phyloP scores from a whole-genome alignment of 2,797 vertebrate species.

The Brachyrhaphis roseni region DNA sequence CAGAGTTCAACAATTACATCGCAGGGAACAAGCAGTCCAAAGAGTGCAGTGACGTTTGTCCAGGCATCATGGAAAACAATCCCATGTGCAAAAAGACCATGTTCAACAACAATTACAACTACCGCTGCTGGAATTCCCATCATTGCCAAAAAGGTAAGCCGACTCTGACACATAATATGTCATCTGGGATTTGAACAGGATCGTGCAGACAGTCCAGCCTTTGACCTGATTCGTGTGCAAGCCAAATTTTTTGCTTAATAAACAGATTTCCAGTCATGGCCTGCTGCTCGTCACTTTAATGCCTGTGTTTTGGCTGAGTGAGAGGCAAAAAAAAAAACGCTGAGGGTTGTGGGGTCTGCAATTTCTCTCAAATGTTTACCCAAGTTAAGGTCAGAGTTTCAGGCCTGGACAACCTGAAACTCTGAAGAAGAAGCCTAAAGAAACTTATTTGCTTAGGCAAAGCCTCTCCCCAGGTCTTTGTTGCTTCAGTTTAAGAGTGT shows the following conservation, averaged over 20 bases:
- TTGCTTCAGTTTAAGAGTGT: constrained; percentile 8
- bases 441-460: constrained; percentile 3
- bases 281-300: constrained; percentile 25
- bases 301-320: constrained; percentile 27
- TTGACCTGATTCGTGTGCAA: constrained; percentile 24
- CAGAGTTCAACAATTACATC: constrained; percentile 95
- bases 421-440: constrained; percentile 13
- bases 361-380: constrained; percentile 39
- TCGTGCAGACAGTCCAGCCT: constrained; percentile 16
- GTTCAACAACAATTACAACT: constrained; percentile 94
- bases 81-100: constrained; percentile 90
- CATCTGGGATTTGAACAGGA: constrained; percentile 41
- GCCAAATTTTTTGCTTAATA: constrained; percentile 21
- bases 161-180: constrained; percentile 8
- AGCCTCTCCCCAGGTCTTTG: constrained; percentile 3
- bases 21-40: constrained; percentile 95
- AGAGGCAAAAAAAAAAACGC: constrained; percentile 8
- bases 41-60: constrained; percentile 96
- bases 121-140: constrained; percentile 96
- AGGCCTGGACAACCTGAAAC: too few relatives aligned
- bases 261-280: constrained; percentile 17
- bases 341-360: constrained; percentile 3
- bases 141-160: constrained; percentile 98
- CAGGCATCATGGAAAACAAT: constrained; percentile 91
- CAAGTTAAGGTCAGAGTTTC: constrained; percentile 15